Base-by-base conservation (phyloP, 2,113 vertebrate genomes). In the Pimephales promelas region DNA sequence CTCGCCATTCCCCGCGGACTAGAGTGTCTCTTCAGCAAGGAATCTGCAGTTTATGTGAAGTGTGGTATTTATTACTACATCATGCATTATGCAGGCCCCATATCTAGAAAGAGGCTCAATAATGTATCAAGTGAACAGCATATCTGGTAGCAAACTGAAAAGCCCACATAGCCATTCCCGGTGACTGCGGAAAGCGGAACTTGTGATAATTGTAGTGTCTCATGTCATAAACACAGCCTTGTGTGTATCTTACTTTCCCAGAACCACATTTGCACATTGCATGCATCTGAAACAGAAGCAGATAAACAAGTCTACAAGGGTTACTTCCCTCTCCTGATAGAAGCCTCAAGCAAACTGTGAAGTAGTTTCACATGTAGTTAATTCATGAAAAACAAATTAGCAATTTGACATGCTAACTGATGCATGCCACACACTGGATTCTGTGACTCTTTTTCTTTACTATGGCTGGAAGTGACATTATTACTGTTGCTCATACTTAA, bases 51-150 rank as follows among this genome's bases (percentile, higher is more conserved):
- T 88, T 87, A 87, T 82, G 73, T 75, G 28, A 74, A 82, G 75
- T 72, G 83, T 75, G 54, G 61, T 64, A 75, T 87, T 77, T 75
- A 82, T 84, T 76, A 62, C 34, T 77, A 59, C 79, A 78, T 89
- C 85, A 85, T 90, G 79, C 79, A 88, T 90, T 86, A 90, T 90
- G 79, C 84, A 90, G 61, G 36, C 18, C 43, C 76, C 84, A 75
- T 85, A 85, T 84, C 49, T 52, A 36, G 56, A 82, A 72, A 86
- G 78, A 86, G 85, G 43, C 79, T 81, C 76, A 72, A 70, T 83
- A 83, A 87, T 84, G 85, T 79, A 86, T 86, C 86, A 84, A 75
- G 83, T 86, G 81, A 81, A 64, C 73, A 72, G 66, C 64, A 45
- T 80, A 64, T 59, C 73, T 81, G 56, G 66, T 52, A 52, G 52